Conservation (phyloP, 2,797 vertebrate genomes). For the Clarias pachynema region DNA sequence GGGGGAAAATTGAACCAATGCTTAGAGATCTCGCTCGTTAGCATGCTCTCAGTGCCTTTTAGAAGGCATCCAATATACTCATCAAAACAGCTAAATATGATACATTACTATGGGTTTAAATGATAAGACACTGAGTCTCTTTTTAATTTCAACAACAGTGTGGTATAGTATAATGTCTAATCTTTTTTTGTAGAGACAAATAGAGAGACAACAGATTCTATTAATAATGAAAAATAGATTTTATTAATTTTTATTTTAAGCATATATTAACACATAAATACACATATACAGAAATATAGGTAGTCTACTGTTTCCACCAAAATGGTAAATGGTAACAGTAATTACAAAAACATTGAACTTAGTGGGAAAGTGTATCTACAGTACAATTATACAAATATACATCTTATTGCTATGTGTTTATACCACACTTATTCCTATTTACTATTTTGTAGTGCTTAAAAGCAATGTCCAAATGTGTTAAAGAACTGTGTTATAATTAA, state of each 20-base stretch:
- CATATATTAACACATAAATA: background rate
- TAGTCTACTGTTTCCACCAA: background rate
- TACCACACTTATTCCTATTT: no score
- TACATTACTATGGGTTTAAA: background rate
- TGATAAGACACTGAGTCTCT: background rate
- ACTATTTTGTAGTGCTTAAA: no score
- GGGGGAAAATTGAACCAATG: constrained; percentile 59
- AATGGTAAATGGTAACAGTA: background rate
- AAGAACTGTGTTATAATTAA: background rate
- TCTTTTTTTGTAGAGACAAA: background rate
- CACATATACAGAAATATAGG: background rate
- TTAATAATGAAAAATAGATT: no score
- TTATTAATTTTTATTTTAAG: background rate
- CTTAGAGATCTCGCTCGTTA: constrained; percentile 52
- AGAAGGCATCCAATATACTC: constrained; percentile 37
- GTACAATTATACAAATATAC: background rate
- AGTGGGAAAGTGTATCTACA: background rate
- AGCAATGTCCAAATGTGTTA: background rate
- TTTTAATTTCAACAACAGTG: background rate
- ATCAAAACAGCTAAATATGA: background rate
- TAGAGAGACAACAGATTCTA: no score
- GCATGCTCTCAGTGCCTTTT: constrained; percentile 54
- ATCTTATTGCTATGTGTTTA: background rate
- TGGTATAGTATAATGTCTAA: background rate
- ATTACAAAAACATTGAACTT: background rate